phyloP scores from a whole-genome alignment of 2,888 invertebrate species.

The Macrosoma leucophasiata region DNA sequence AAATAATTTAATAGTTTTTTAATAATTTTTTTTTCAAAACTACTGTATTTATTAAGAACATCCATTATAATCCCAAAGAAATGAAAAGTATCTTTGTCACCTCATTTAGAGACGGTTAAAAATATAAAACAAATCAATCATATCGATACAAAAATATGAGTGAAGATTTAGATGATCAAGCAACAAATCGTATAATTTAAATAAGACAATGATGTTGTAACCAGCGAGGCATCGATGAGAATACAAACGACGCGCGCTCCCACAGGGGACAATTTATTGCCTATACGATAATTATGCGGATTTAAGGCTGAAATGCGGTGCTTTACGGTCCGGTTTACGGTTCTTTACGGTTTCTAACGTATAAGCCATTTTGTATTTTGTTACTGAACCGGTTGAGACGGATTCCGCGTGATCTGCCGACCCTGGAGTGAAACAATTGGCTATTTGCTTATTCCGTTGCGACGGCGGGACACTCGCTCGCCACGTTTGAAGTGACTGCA shows the following conservation, averaged over 20 bases:
- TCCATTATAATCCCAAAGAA: too few species aligned
- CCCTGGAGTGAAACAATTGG: slow-evolving; percentile 47
- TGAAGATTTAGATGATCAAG: neutral
- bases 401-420: slow-evolving; percentile 32
- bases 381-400: slow-evolving; percentile 41
- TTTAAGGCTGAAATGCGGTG: slow-evolving; percentile 58
- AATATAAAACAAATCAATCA: neutral
- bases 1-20: too few species aligned
- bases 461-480: slow-evolving; percentile 44
- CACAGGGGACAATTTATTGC: slow-evolving; percentile 57
- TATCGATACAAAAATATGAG: neutral
- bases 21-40: too few species aligned
- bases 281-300: slow-evolving; percentile 68
- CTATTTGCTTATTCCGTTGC: slow-evolving; percentile 55
- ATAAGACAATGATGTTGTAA: slow-evolving; percentile 37
- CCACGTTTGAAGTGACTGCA: slow-evolving; percentile 65
- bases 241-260: slow-evolving; percentile 40
- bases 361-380: slow-evolving; percentile 52
- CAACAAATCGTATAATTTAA: slow-evolving; percentile 1
- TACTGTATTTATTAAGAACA: too few species aligned
- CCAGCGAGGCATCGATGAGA: slow-evolving; percentile 33
- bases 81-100: too few species aligned
- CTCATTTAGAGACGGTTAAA: slow-evolving; percentile 2
- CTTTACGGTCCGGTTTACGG: slow-evolving; percentile 56
- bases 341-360: slow-evolving; percentile 45